Evolutionary conservation across 2,888 invertebrate species (phyloP).

Genomic region (Oeneis ivallda): DNA sequence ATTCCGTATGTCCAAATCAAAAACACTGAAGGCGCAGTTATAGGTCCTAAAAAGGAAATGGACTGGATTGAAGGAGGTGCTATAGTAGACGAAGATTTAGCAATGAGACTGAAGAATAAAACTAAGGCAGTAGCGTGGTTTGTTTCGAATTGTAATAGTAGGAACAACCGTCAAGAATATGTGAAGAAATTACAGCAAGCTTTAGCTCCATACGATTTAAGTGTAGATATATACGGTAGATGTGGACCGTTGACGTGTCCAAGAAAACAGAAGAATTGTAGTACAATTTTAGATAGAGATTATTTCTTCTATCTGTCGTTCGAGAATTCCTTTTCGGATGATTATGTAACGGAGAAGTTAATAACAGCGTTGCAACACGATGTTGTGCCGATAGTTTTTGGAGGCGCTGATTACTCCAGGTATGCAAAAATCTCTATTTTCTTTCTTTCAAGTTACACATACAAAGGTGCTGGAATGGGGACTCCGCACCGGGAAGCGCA

Average conservation of each 20-base stretch:
- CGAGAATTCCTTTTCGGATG: constrained; percentile 86
- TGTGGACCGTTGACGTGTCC: constrained; percentile 72
- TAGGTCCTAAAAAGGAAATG: constrained; percentile 61
- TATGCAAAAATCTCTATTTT: constrained; percentile 35
- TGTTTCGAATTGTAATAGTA: constrained; percentile 62
- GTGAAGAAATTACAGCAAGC: constrained; percentile 52
- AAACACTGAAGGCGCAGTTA: constrained; percentile 50
- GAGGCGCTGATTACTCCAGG: constrained; percentile 84
- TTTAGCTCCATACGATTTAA: constrained; percentile 47
- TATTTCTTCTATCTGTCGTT: constrained; percentile 88
- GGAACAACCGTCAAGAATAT: constrained; percentile 53
- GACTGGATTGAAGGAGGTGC: constrained; percentile 47
- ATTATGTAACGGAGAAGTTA: constrained; percentile 82
- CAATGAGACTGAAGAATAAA: constrained; percentile 54
- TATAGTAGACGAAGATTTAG: constrained; percentile 45
- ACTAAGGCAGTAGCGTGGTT: constrained; percentile 73
- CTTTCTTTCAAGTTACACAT: no score
- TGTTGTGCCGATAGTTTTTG: constrained; percentile 85
- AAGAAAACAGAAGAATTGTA: constrained; percentile 49
- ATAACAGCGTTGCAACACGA: constrained; percentile 81
- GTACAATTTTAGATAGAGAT: constrained; percentile 67
- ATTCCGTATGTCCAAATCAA: constrained; percentile 60
- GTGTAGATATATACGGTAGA: constrained; percentile 78
- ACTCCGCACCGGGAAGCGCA: no score
- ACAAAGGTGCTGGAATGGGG: no score